A percentile compares a stretch with the other conserved stretches of the same genome.
These are phyloP conservation scores for Halocynthia aurantium DNA, from an alignment of 23 tunicate genomes.

Conservation along the genomic window DNA sequence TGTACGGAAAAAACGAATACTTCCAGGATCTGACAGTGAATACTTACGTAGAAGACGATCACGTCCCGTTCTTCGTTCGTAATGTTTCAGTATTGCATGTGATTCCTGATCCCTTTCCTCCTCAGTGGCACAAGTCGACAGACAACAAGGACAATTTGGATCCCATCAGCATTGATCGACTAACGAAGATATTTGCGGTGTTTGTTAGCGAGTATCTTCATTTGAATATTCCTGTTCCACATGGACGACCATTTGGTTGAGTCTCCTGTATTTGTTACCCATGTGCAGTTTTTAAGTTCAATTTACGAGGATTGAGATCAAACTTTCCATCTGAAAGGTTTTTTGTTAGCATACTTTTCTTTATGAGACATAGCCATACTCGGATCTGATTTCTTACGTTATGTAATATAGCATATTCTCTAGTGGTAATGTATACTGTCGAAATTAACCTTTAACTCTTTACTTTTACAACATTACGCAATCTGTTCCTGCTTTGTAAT, in stretches of 20 bases:
- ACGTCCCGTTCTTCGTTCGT: constrained; percentile 41
- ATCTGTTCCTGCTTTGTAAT: no score
- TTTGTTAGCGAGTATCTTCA: constrained; percentile 78
- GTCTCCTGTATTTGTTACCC: neutral
- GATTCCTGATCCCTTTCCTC: constrained; percentile 68
- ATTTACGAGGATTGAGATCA: no score
- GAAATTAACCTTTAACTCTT: no score
- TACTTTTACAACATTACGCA: no score
- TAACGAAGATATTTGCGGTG: constrained; percentile 32
- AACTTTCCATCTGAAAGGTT: no score
- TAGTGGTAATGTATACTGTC: no score
- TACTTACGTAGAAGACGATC: constrained; percentile 43
- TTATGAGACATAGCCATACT: no score
- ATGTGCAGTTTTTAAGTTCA: no score
- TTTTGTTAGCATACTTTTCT: no score
- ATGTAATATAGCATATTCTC: no score
- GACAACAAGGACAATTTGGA: constrained; percentile 43
- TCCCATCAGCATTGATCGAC: constrained; percentile 4
- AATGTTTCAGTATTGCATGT: constrained; percentile 65
- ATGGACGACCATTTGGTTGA: neutral
- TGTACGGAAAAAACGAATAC: constrained; percentile 12
- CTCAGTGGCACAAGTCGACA: constrained; percentile 59
- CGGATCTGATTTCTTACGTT: no score
- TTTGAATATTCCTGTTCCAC: neutral
- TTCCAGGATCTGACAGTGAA: neutral